Evolutionary conservation across 2,113 vertebrate species (phyloP).

Genomic region (Psephotus haematonotus): DNA sequence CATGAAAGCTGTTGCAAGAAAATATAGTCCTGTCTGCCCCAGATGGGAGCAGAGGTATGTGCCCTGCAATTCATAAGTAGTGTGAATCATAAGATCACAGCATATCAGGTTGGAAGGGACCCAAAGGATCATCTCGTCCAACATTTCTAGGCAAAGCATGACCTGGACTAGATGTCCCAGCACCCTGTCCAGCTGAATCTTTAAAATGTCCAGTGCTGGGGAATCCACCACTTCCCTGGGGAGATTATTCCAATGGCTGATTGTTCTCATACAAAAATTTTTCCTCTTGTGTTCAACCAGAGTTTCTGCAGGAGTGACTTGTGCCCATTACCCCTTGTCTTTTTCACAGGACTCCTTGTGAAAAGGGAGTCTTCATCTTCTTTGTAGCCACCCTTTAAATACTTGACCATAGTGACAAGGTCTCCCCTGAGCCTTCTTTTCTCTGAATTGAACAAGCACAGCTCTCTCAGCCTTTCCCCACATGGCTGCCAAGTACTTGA

Average conservation of each 20-base stretch:
- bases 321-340: neutral
- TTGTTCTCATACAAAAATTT: neutral
- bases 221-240: neutral
- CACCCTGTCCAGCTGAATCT: neutral
- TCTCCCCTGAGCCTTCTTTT: neutral
- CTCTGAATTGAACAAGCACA: neutral
- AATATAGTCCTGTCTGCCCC: neutral
- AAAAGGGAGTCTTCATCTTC: neutral
- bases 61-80: rapidly evolving
- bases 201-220: neutral
- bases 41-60: neutral
- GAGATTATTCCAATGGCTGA: neutral
- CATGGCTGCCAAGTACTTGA: neutral
- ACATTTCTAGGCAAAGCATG: neutral
- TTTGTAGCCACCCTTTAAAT: neutral
- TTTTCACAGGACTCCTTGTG: neutral
- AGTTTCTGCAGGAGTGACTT: neutral
- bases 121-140: neutral
- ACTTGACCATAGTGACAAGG: neutral
- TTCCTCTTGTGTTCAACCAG: neutral
- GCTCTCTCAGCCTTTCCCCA: neutral
- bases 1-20: neutral
- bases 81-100: neutral
- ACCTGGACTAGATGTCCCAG: neutral
- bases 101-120: neutral